Conservation (phyloP, 2,797 vertebrate species). For the Microctenopoma lineatum region DNA sequence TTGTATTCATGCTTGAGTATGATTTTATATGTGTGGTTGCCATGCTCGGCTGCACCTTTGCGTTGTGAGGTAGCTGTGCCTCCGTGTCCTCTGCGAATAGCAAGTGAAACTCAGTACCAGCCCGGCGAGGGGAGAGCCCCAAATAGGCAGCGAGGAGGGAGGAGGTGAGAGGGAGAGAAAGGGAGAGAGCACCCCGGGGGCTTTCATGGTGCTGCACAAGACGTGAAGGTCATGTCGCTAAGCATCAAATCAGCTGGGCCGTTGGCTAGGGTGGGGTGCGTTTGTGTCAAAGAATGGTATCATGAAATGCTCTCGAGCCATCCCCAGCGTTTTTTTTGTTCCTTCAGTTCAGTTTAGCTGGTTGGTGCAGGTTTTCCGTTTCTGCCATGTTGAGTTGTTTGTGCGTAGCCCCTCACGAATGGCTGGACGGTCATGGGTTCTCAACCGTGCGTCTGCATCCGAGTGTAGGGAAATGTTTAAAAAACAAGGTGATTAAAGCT, state of each 20-base stretch:
- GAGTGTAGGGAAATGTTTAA: background rate
- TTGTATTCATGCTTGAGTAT: conserved; percentile 4
- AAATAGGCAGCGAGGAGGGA: conserved; percentile 37
- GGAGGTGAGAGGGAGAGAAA: conserved; percentile 33
- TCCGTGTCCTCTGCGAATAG: conserved; percentile 36
- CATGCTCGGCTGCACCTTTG: conserved; percentile 55
- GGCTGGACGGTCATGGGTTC: background rate
- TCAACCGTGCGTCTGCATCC: background rate
- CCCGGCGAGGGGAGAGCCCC: conserved; percentile 41
- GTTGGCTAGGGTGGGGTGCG: conserved; percentile 52
- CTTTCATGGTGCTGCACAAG: conserved; percentile 57
- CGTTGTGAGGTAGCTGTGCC: conserved; percentile 30
- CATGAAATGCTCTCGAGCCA: conserved; percentile 59
- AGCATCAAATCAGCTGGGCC: conserved; percentile 78
- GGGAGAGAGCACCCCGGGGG: conserved; percentile 52
- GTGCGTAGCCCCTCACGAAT: accelerated
- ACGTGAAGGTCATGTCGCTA: conserved; percentile 80
- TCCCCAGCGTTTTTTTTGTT: conserved; percentile 34
- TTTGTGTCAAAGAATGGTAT: conserved; percentile 46
- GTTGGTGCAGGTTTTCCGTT: background rate
- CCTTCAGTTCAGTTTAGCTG: conserved; percentile 12
- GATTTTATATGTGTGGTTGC: conserved; percentile 28
- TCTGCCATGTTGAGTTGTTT: background rate
- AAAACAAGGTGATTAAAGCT: background rate
- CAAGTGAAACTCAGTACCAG: conserved; percentile 65